Evolutionary conservation across 2,113 vertebrate species (phyloP).

Genomic region (Axis porcinus): DNA sequence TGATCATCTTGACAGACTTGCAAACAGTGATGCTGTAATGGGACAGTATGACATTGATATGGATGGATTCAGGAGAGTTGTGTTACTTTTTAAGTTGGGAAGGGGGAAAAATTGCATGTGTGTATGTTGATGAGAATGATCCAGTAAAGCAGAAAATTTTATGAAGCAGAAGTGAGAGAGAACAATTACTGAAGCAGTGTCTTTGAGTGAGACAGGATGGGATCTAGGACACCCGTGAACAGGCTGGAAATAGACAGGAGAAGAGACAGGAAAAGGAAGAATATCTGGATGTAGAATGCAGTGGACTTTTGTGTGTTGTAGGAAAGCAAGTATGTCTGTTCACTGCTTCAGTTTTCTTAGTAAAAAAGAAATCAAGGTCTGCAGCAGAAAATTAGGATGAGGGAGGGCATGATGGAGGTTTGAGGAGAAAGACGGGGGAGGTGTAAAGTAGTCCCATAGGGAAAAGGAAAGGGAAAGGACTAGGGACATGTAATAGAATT

Average conservation of each 20-base stretch:
- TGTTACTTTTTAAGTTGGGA: not conserved
- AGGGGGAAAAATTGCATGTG: not conserved
- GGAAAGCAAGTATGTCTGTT: not conserved
- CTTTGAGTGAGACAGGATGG: not conserved
- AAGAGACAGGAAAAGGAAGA: not conserved
- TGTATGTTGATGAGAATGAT: not conserved
- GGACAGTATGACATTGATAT: not conserved
- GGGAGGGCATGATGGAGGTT: not conserved
- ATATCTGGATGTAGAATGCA: not conserved
- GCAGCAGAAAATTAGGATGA: not conserved
- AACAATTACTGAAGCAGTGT: not conserved
- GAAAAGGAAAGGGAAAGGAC: not conserved
- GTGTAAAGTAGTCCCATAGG: not conserved
- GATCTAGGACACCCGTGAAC: not conserved
- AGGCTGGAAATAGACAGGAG: not conserved
- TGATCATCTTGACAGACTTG: not conserved
- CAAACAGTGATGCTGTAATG: not conserved
- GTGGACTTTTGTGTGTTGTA: not conserved
- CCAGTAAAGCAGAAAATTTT: not conserved
- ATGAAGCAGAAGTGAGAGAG: not conserved
- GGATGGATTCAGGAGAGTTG: not conserved
- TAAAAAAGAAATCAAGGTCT: not conserved
- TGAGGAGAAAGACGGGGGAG: not conserved
- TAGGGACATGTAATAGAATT: not conserved
- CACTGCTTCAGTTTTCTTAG: not conserved